phyloP scores from a whole-genome alignment of 1,140 invertebrate species.

The Lycorma delicatula region DNA sequence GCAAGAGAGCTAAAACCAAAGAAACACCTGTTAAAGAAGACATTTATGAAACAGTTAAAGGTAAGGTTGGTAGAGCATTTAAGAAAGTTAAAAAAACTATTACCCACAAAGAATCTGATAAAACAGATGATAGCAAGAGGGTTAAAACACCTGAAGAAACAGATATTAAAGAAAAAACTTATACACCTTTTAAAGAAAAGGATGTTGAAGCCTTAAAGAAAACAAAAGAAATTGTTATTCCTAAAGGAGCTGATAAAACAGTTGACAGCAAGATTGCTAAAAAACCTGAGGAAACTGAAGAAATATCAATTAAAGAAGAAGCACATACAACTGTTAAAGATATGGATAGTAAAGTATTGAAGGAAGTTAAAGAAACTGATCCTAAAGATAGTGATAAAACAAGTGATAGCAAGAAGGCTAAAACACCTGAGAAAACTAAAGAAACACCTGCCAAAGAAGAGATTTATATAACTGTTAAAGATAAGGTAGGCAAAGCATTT shows the following conservation, averaged over 20 bases:
- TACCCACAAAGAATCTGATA: too few relatives aligned
- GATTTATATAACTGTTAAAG: too few relatives aligned
- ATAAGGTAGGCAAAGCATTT: too few relatives aligned
- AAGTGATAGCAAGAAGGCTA: too few relatives aligned
- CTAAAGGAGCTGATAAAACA: neutral
- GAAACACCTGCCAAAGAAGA: too few relatives aligned
- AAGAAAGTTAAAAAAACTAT: too few relatives aligned
- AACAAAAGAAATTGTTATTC: neutral
- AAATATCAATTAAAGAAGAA: neutral
- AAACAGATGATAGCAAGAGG: too few relatives aligned
- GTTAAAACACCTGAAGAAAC: neutral
- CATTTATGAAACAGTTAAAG: too few relatives aligned
- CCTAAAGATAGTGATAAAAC: conserved; percentile 15
- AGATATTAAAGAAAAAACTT: neutral
- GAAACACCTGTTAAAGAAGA: too few relatives aligned
- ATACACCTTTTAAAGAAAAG: neutral
- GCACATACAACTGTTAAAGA: neutral
- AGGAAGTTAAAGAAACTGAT: conserved; percentile 7
- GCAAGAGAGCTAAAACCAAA: too few relatives aligned
- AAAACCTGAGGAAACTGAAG: neutral
- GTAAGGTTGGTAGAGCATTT: too few relatives aligned
- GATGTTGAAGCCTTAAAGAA: neutral
- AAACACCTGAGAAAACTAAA: too few relatives aligned
- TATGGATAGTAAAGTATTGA: neutral
- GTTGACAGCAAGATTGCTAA: neutral